Percentiles rank a stretch among this genome's conserved stretches.
Conservation (phyloP, 2,113 vertebrate species). For the Barnardius zonarius region DNA sequence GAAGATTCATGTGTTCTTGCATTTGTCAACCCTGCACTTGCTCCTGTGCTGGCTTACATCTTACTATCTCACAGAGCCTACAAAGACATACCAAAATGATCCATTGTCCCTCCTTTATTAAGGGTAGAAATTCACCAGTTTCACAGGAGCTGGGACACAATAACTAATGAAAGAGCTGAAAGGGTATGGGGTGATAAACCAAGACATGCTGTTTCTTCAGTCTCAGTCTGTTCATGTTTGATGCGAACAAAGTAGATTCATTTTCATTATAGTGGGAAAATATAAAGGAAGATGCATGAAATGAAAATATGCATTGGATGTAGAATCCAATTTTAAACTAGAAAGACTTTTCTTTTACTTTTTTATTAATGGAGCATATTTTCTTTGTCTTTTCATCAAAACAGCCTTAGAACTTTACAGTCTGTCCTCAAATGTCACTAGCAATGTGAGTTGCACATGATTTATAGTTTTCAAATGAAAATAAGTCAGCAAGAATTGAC, state of each 20-base stretch:
- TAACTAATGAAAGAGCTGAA: background rate
- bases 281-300: background rate
- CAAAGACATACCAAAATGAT: background rate
- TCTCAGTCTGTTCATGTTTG: background rate
- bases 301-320: background rate
- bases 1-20: background rate
- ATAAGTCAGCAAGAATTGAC: background rate
- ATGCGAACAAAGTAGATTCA: background rate
- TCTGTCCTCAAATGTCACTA: background rate
- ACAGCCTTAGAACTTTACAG: background rate
- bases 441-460: background rate
- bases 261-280: background rate
- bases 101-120: background rate
- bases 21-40: background rate
- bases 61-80: background rate
- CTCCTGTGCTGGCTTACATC: background rate
- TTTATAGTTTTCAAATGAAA: conserved; percentile 1
- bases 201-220: background rate
- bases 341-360: background rate
- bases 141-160: background rate
- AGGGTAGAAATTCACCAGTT: background rate
- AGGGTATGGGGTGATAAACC: background rate
- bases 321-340: background rate
- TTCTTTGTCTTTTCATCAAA: background rate
- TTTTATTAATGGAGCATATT: background rate